Percentiles rank a stretch among this genome's conserved stretches.
These are phyloP conservation scores for Microctonus hyperodae DNA, from an alignment of 2,888 invertebrate genomes.

Conservation along the genomic window DNA sequence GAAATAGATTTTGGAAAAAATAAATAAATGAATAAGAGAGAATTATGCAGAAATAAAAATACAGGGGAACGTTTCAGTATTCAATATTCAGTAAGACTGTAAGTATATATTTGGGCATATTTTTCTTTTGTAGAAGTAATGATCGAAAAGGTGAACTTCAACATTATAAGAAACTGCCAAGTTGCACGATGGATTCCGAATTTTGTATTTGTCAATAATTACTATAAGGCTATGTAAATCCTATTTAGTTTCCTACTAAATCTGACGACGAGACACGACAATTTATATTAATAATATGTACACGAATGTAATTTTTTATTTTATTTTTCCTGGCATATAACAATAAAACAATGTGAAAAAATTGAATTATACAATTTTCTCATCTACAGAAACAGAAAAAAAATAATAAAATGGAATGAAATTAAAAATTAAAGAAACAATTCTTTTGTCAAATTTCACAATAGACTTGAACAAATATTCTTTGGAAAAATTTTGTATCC, in stretches of 20 bases:
- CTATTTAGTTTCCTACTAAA: slow-evolving; percentile 3
- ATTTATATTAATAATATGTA: not conserved
- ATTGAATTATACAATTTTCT: not conserved
- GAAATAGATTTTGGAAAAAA: not conserved
- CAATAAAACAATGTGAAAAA: not conserved
- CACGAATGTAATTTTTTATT: no score
- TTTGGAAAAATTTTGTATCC: not conserved
- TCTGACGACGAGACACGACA: not conserved
- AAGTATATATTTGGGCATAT: slow-evolving; percentile 5
- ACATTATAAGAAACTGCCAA: slow-evolving; percentile 24
- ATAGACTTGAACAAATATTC: not conserved
- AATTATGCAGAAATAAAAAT: not conserved
- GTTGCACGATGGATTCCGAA: slow-evolving; percentile 11
- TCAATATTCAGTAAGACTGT: slow-evolving; percentile 10
- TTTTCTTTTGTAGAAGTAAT: not conserved
- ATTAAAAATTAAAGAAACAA: not conserved
- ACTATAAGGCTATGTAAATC: not conserved
- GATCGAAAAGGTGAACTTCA: not conserved
- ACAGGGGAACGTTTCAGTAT: slow-evolving; percentile 13
- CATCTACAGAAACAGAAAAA: no score
- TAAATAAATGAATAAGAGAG: not conserved
- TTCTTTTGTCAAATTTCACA: not conserved
- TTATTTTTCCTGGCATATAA: not conserved
- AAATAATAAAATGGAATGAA: not conserved
- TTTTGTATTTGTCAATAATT: slow-evolving; percentile 26